Evolutionary conservation across 2,888 invertebrate genomes (phyloP), one percentile per base, ranked within the genome.

Genomic region (Tetanocera ferruginea): DNA sequence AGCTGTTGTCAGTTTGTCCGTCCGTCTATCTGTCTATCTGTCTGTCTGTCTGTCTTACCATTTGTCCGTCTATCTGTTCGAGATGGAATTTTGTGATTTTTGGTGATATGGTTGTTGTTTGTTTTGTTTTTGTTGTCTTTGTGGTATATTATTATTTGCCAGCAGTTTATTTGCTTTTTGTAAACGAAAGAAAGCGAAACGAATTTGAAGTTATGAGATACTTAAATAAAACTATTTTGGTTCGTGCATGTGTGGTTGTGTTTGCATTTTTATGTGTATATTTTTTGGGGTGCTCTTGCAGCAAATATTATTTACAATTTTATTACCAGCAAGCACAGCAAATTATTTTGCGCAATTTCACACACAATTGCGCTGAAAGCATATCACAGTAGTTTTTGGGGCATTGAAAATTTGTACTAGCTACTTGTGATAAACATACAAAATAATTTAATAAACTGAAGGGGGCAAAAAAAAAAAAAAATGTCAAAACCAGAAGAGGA

Each of bases 71-170:
- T 43, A 34, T 73, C 55, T 19, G 28, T 43, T 60, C 23, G 23
- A 43, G 57, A 64, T 64, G 51, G 34, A 49, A 74, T 74, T 74
- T 74, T 49, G 49, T 64, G 74, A 49, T 73, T 73, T 43, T 73
- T 28, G 34, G 74, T 31, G 55, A 62, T 49, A 62, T 60, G 25
- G 34, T n/a, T 62, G 37, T 60, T 72, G 57, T 73, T 28, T 14
- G 19, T 73, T 6, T 49, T 57, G 5, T 66, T 66, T 17, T 66
- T 34, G n/a, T 67, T 67, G 67, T 25, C 9, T 11, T 67, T 49
- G 25, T 14, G 67, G 49, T 49, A 67, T 67, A 9, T 37, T 71
- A 55, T 73, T 73, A 62, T 64, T 74, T 74, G 51, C 43, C 17
- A 66, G 51, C 64, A 64, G 43, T 34, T 64, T 51, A 74, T 66